These are phyloP conservation scores for Phaonia tiefii DNA, from an alignment of 2,888 invertebrate genomes.

Conservation along the genomic window DNA sequence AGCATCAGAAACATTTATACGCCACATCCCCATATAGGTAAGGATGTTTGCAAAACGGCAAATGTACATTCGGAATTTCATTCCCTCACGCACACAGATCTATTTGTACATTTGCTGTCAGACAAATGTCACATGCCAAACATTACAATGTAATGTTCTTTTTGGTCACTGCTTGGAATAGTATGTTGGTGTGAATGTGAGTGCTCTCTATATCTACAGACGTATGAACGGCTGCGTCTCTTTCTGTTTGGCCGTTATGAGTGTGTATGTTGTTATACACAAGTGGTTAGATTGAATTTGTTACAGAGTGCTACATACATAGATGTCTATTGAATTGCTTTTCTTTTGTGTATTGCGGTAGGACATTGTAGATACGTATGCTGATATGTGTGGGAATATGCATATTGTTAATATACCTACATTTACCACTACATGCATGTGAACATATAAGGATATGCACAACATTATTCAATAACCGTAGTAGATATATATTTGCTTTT, in stretches of 20 bases:
- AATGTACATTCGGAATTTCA: background rate
- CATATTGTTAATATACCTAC: background rate
- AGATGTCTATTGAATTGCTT: no score
- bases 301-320: conserved; percentile 7
- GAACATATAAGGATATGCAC: background rate
- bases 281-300: conserved; percentile 32
- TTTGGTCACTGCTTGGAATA: background rate
- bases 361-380: background rate
- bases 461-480: no score
- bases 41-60: conserved; percentile 3
- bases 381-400: background rate
- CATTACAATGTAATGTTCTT: conserved; percentile 39
- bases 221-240: no score
- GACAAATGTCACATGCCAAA: conserved; percentile 28
- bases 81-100: background rate
- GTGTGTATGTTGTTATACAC: background rate
- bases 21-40: no score
- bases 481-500: background rate
- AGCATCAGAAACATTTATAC: conserved; percentile 19
- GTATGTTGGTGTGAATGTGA: background rate
- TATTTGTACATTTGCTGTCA: background rate
- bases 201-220: no score
- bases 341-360: conserved; percentile 12
- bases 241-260: no score
- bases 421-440: background rate